Base-by-base conservation (phyloP, 2,113 vertebrate genomes). In the Bubo blakistoni region DNA sequence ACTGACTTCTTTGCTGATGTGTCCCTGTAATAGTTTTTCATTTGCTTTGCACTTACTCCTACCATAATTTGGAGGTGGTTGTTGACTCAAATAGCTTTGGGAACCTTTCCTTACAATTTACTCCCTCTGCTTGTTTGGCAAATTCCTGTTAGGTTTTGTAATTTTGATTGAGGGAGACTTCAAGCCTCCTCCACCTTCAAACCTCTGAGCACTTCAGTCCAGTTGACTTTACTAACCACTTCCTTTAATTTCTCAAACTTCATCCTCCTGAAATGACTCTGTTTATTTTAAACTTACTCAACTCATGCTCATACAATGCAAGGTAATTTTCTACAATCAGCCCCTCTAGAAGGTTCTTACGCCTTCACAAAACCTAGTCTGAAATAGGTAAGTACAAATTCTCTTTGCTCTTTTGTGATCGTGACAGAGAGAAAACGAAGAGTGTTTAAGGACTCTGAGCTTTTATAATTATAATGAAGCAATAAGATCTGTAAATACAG, bases 261-360 rank as follows among this genome's bases (percentile, higher is more conserved):
- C 9, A 1, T 18, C 21, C 34, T 77, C 36, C 74, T 86, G 62
- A 94, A 96, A 94, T 58, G 2, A 67, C 24, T 92, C 34, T 86
- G 77, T 91, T 94, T 95, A 61, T 92, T 93, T 95, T 86, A 72
- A 91, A 87, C 13, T 78, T 86, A 59, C 90, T 88, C 69, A 91
- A 76, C 36, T 92, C 58, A n/a, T 66, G 16, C 25, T 90, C 20
- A 66, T 73, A 83, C 76, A 92, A 73, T 83, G 26, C 29, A 73
- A 73, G 42, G 42, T 77, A 93, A 96, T 95, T 95, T 94, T 94
- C 94, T 85, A 49, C 70, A 94, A 94, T 85, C 52, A 91, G 21
- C 12, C 44, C 16, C 47, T 85, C 70, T 46, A 81, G 77, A 91
- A 87, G 38, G 55, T 77, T 58, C 20, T 73, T 77, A 82, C 3